phyloP scores from a whole-genome alignment of 2,888 invertebrate genomes.

The Drosophila cyrtoloma region DNA sequence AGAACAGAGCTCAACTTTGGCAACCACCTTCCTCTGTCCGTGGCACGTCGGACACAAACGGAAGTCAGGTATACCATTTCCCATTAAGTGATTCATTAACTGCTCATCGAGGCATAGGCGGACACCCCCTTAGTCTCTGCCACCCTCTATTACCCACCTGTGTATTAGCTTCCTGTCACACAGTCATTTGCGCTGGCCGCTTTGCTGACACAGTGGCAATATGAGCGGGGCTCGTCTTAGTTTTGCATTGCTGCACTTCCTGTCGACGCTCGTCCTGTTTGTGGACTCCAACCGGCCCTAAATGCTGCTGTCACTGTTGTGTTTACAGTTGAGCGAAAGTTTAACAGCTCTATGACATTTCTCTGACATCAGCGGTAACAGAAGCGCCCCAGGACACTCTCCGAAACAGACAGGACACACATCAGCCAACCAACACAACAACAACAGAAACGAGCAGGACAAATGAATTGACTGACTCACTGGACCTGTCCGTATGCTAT shows the following conservation, averaged over 20 bases:
- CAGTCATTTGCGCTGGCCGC: conserved; percentile 49
- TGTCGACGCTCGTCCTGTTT: conserved; percentile 37
- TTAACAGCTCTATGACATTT: conserved; percentile 49
- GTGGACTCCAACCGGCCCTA: conserved; percentile 7
- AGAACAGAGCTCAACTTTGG: neutral
- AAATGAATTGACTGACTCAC: conserved; percentile 60
- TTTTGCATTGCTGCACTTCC: conserved; percentile 64
- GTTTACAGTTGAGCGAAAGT: conserved; percentile 67
- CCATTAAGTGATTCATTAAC: conserved; percentile 80
- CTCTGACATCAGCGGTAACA: conserved; percentile 62
- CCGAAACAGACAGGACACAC: conserved; percentile 14
- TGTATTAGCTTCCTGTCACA: conserved; percentile 25
- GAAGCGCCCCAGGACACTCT: conserved; percentile 18
- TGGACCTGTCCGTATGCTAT: conserved; percentile 16
- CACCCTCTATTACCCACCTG: neutral
- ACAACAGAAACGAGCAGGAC: conserved; percentile 24
- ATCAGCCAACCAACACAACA: conserved; percentile 35
- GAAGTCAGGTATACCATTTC: conserved; percentile 68
- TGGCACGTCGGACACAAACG: conserved; percentile 46
- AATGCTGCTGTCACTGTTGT: conserved; percentile 62
- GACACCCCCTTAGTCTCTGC: neutral
- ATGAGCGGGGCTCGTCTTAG: conserved; percentile 31
- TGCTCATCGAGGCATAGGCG: conserved; percentile 48
- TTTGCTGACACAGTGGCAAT: conserved; percentile 44
- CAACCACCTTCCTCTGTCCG: neutral